These are phyloP conservation scores for Cantharis nigra DNA, from an alignment of 2,888 invertebrate genomes.

Conservation along the genomic window DNA sequence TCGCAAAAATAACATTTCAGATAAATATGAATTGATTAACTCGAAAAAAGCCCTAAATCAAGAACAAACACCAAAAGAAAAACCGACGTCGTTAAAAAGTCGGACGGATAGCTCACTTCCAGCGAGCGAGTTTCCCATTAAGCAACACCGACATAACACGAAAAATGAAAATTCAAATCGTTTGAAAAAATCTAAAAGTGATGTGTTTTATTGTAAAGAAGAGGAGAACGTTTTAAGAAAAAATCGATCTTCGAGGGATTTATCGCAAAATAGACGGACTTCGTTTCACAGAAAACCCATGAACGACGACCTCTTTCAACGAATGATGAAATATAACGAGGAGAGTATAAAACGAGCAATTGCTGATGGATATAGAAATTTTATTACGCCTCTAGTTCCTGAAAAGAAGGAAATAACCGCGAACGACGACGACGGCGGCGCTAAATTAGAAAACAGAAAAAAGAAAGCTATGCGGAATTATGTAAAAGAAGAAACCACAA, in stretches of 20 bases:
- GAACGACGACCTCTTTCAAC: slow-evolving; percentile 47
- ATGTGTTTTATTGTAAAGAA: slow-evolving; percentile 26
- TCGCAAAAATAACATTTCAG: slow-evolving; percentile 10
- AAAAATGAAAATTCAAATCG: slow-evolving; percentile 13
- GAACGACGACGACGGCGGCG: background rate
- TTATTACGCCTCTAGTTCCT: slow-evolving; percentile 34
- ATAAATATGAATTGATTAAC: slow-evolving; percentile 11
- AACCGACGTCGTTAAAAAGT: slow-evolving; percentile 7
- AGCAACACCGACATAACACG: slow-evolving; percentile 1
- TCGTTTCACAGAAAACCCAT: slow-evolving; percentile 38
- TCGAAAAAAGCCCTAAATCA: background rate
- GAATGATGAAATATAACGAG: slow-evolving; percentile 45
- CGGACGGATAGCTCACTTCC: background rate
- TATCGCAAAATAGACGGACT: slow-evolving; percentile 4
- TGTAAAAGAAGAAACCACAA: slow-evolving; percentile 34
- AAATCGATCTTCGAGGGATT: slow-evolving; percentile 19
- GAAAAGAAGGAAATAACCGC: background rate
- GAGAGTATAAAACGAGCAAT: slow-evolving; percentile 45
- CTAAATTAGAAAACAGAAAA: slow-evolving; percentile 5
- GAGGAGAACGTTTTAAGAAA: slow-evolving; percentile 11
- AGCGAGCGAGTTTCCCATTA: background rate
- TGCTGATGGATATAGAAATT: slow-evolving; percentile 47
- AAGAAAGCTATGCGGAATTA: slow-evolving; percentile 19
- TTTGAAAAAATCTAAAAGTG: slow-evolving; percentile 39
- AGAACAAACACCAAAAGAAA: background rate